phyloP scores from a whole-genome alignment of 2,113 vertebrate genomes.

The Elanus axillaris region DNA sequence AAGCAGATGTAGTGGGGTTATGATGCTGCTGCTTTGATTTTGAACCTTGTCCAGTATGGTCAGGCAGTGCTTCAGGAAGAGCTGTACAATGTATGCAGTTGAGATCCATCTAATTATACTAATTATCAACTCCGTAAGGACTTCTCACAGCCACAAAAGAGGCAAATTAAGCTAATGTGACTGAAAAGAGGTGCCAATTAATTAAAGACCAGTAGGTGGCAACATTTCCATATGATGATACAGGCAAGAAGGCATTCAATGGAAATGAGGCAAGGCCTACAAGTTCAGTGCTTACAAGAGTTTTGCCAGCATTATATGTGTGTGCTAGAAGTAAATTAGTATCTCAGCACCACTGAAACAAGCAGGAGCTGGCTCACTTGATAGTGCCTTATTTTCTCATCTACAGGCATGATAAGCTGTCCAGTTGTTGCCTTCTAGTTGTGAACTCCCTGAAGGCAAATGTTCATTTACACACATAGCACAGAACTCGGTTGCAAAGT shows the following conservation, averaged over 20 bases:
- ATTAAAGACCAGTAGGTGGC: slow-evolving; percentile 31
- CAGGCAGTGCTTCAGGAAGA: background rate
- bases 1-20: accelerated
- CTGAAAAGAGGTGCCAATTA: background rate
- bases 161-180: accelerated
- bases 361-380: background rate
- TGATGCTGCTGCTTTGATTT: background rate
- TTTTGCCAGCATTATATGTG: accelerated
- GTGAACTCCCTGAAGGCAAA: background rate
- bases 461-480: accelerated
- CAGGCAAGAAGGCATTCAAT: background rate
- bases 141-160: background rate
- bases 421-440: background rate
- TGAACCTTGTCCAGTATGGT: accelerated
- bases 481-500: accelerated
- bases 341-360: background rate
- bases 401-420: accelerated
- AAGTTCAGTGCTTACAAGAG: accelerated
- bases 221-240: background rate
- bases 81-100: background rate
- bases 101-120: background rate
- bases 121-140: background rate
- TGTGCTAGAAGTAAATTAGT: background rate
- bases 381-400: background rate
- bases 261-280: background rate